Evolutionary conservation across 23 tunicate species (phyloP), one percentile per base, ranked within the genome.

Genomic region (Aplidium turbinatum): DNA sequence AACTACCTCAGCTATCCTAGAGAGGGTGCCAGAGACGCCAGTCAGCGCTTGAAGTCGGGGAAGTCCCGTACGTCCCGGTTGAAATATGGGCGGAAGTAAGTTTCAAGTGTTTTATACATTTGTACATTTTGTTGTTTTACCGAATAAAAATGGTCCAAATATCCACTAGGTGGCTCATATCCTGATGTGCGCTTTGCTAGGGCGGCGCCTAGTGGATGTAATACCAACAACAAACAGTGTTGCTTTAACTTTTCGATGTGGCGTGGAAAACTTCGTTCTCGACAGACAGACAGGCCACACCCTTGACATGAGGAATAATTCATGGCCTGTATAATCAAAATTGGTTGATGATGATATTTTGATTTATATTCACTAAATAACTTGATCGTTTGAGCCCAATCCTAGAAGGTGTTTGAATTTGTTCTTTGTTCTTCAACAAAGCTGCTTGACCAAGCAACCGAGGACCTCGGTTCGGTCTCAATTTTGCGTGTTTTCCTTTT

Each of bases 1-100:
- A 27, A 39, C 2, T 85, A 85, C 31, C 58, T 77, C 13, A 42
- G 78, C 22, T 85, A 85, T 47, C 62, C 91, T 0, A 72, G 78
- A 19, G 91, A 58, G 29, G 83, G 57, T 28, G 27, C 6, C 19
- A 68, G 74, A 34, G 91, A 77, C 35, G 4, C 77, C 3, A 28
- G 1, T 2, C 73, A 69, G n/a, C 78, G 80, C 7, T 64, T 66
- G 0, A 77, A 58, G 52, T 58, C 82, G 2, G 72, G 91, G 31
- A 60, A 65, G 6, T 27, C 72, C 34, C 16, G 25, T 1, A 63
- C 78, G 4, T 38, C 78, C 22, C 63, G 70, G 5, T 35, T 82
- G 27, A 39, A 46, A 35, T 82, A 35, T 33, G 80, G 80, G 26
- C 73, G 42, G 61, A 82, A 73, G 87, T 82, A 72, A 62, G 58